Evolutionary conservation across 1,140 invertebrate species (phyloP), one percentile per base, ranked within the genome.

Genomic region (Drosophila parvula): DNA sequence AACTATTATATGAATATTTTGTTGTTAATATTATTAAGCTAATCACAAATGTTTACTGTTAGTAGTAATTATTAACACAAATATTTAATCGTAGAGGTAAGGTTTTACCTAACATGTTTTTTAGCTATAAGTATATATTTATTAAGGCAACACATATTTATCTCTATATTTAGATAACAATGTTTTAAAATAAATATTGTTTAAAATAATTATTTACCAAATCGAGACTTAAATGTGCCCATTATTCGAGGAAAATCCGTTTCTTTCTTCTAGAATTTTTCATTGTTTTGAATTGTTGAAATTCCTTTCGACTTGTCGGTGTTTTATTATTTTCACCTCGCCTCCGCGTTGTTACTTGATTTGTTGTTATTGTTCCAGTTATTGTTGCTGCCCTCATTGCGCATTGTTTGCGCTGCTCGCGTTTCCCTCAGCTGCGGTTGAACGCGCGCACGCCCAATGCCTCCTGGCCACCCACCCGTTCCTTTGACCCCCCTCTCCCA

Each of bases 341-440:
- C 51, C 55, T 3, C 74, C 38, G 70, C 41, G 50, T 73, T 81
- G 75, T 64, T 79, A 59, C 74, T 74, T 84, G 81, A 84, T 78
- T 76, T 81, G 61, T 47, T 79, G 62, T 45, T 63, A 70, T 67
- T 79, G 56, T 75, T 57, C 40, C 45, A 64, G 74, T 51, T 44
- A 68, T 69, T 69, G 62, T 68, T 67, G 62, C 48, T 48, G 69
- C 67, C 69, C 65, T 59, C 68, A 73, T 71, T 71, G 67, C 69
- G 67, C 53, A 73, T 67, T 80, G 81, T 65, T 81, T 85, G 77
- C 75, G 84, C 79, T 74, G 74, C 81, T 79, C 80, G 83, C 83
- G 79, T 62, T 83, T 89, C 48, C 63, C 73, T 74, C 78, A 81
- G 83, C 36, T 89, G 84, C 77, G 83, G 79, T 88, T 83, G 64